Conservation (phyloP, 1,140 invertebrate genomes). For the Bombus confusus region DNA sequence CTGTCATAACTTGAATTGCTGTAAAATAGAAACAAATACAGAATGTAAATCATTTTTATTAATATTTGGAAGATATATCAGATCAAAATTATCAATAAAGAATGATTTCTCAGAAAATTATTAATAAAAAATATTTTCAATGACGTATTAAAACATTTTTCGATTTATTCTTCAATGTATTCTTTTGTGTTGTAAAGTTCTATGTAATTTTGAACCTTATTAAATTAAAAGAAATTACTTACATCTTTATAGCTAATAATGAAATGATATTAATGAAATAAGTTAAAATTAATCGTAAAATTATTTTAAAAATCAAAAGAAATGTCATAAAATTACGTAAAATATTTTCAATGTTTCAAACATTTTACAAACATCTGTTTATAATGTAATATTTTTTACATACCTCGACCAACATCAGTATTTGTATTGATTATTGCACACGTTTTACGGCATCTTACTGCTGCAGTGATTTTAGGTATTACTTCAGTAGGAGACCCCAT, state of each 20-base stretch:
- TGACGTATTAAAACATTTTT: too few species aligned
- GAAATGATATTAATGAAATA: too few species aligned
- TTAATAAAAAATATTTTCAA: too few species aligned
- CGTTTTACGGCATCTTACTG: constrained; percentile 72
- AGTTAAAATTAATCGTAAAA: background rate
- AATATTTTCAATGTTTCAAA: background rate
- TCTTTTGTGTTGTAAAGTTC: too few species aligned
- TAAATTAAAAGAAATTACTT: too few species aligned
- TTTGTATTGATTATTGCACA: constrained; percentile 77
- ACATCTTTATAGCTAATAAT: too few species aligned
- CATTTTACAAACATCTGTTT: background rate
- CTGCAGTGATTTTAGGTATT: constrained; percentile 67
- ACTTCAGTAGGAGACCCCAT: constrained; percentile 75
- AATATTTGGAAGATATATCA: background rate
- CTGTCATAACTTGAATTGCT: constrained; percentile 78
- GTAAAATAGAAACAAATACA: constrained; percentile 48
- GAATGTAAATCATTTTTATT: background rate
- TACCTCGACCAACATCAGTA: constrained; percentile 77
- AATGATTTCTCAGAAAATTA: too few species aligned
- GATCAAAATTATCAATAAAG: too few species aligned
- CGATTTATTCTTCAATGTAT: too few species aligned
- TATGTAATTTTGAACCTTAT: too few species aligned
- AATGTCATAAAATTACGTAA: constrained; percentile 53
- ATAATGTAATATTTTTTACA: background rate
- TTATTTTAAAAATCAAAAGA: background rate